Evolutionary conservation across 2,797 vertebrate species (phyloP), one percentile per base, ranked within the genome.

Genomic region (Gadopsis bispinosus): DNA sequence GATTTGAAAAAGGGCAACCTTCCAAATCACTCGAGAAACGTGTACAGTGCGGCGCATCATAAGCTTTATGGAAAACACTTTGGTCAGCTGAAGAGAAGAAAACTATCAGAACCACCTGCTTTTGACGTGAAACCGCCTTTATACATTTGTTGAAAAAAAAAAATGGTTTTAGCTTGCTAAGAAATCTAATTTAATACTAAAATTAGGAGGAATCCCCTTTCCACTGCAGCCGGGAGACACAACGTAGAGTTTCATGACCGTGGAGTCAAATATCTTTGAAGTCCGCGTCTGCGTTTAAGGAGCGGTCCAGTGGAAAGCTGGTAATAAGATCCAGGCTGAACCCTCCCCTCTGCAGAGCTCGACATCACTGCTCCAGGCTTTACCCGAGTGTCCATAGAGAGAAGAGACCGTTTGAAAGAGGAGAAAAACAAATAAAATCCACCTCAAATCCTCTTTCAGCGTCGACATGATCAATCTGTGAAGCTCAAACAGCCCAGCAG

Each of bases 281-380:
- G 85, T 88, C 56, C 13, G 75, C 19, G 67, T 59, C 75, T 87
- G 54, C 10, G 14, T 80, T 80, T 83, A 87, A 81, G 83, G 84
- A 88, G 89, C 88, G 74, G 87, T 87, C 83, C 85, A 86, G 86
- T 86, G 90, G 85, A 88, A 88, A 90, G 87, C 91, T 85, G 85
- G 90, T 90, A 91, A 93, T 91, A 77, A 85, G 91, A 93, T 92
- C 85, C 88, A 89, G 83, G 76, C 84, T 61, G 69, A 83, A 75
- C 87, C 83, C 88, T 59, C 33, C 77, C 76, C 31, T 87, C 74
- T 87, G 87, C 83, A 82, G 75, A 65, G 73, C 71, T 43, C 48
- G 50, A 72, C 88, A 73, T 83, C 80, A 11, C 75, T 33, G 77
- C 77, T 88, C 45, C 45, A 37, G 65, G 41, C 77, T 79, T 71